These are phyloP conservation scores for Strigops habroptila DNA, from an alignment of 2,113 vertebrate genomes.

Conservation along the genomic window DNA sequence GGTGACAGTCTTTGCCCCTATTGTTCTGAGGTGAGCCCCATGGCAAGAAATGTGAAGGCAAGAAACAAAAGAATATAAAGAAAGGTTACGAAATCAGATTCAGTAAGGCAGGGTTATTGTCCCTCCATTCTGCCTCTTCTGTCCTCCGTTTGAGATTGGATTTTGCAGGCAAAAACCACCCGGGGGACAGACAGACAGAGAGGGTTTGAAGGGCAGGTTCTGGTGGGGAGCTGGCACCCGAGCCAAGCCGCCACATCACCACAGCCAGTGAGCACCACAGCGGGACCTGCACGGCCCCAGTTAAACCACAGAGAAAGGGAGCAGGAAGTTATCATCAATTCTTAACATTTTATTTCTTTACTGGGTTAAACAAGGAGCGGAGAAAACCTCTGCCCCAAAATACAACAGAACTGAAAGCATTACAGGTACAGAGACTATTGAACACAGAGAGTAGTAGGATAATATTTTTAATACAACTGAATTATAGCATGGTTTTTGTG, in stretches of 20 bases:
- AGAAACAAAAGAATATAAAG: conserved; percentile 66
- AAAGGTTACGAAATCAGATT: conserved; percentile 59
- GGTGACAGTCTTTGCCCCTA: conserved; percentile 58
- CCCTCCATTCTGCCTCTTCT: conserved; percentile 8
- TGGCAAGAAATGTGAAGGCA: conserved; percentile 59
- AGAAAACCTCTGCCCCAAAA: conserved; percentile 69
- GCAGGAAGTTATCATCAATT: conserved; percentile 69
- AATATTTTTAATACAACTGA: conserved; percentile 80
- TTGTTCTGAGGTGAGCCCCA: conserved; percentile 64
- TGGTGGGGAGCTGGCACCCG: not conserved
- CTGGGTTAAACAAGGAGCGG: conserved; percentile 78
- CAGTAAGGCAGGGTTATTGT: conserved; percentile 50
- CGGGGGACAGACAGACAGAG: fast-evolving
- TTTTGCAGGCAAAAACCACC: not conserved
- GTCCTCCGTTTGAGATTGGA: not conserved
- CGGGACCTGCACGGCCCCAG: not conserved
- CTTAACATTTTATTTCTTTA: conserved; percentile 81
- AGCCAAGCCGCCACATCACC: not conserved
- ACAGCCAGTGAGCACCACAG: not conserved
- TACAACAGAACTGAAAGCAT: conserved; percentile 82
- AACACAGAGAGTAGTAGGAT: conserved; percentile 82
- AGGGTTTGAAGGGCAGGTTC: not conserved
- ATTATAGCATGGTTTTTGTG: conserved; percentile 74
- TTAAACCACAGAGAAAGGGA: not conserved
- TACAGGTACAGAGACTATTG: conserved; percentile 81